Base-by-base conservation (phyloP, 2,113 vertebrate species). In the Pollimyrus isidori region DNA sequence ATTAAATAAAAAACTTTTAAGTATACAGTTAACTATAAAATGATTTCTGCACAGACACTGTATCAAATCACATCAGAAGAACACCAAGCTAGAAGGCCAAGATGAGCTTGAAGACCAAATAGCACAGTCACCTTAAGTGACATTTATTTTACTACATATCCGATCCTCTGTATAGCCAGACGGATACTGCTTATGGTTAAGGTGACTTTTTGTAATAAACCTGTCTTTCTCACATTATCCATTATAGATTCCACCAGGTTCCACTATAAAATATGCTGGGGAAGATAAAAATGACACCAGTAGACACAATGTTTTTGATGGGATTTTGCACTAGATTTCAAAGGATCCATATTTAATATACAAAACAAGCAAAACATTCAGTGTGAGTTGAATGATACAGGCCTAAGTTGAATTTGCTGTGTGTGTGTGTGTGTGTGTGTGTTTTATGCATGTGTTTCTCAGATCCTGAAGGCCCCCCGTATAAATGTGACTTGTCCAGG, bases 401-500 rank as follows among this genome's bases (percentile, higher is more conserved):
- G n/a, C 30, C 7, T 69, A 30, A 69, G 62, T 30, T 69, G 62
- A 26, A 69, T 69, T 69, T 69, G n/a, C 62, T 69, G 62, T 26
- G n/a, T n/a, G n/a, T 62, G 21, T n/a, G 23, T 62, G 23, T n/a
- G 7, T 58, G 21, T 58, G 52, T 50, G 48, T 49, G n/a, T 23
- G 3, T 23, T 62, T 23, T 65, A 2, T 26, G 23, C 58, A 10
- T 26, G n/a, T 26, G 9, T 65, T 65, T 69, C n/a, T 65, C 62
- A 69, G 62, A 26, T 30, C 26, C 26, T 3, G 3, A 69, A 13
- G 10, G 26, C 26, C 62, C n/a, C n/a, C 3, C 26, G 13, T 26
- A 30, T 69, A 97, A 97, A 93, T 99, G 97, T 92, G 93, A 92
- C 1, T 91, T 94, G 88, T 93, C 95, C 35, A 94, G 95, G 92